Percentiles rank a stretch among this genome's conserved stretches.
Conservation (phyloP, 2,888 invertebrate species). For the Mesoligia furuncula region DNA sequence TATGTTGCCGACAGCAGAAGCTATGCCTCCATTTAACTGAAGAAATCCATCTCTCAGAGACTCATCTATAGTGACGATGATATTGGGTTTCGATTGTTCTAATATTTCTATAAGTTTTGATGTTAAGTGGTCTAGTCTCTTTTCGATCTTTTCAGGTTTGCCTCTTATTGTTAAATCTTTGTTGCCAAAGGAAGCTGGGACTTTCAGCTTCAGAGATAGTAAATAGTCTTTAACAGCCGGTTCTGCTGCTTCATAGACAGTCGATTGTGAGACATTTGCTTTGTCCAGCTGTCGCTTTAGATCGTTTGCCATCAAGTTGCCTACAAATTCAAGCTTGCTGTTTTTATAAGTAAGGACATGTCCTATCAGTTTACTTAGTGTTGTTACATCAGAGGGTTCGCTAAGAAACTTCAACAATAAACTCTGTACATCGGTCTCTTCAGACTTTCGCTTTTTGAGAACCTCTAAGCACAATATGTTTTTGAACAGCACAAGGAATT, state of each 20-base stretch:
- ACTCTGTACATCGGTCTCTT: neutral
- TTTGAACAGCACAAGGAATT: conserved; percentile 41
- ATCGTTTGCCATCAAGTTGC: neutral
- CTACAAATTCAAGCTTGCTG: neutral
- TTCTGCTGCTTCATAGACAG: conserved; percentile 44
- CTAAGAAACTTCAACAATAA: neutral
- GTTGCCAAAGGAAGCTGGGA: conserved; percentile 57
- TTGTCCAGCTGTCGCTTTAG: conserved; percentile 4
- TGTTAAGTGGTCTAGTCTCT: neutral
- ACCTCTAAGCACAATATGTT: conserved; percentile 33
- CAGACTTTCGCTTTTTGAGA: conserved; percentile 24
- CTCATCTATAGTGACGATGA: conserved; percentile 43
- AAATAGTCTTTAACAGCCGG: conserved; percentile 33
- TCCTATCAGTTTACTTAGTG: neutral
- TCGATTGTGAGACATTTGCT: neutral
- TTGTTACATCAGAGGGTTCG: neutral
- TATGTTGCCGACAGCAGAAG: conserved; percentile 51
- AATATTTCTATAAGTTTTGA: conserved; percentile 27
- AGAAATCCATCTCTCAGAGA: conserved; percentile 28
- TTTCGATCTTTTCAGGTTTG: conserved; percentile 7
- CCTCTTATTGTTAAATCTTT: conserved; percentile 53
- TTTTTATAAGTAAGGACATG: conserved; percentile 2
- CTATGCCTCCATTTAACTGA: conserved; percentile 42
- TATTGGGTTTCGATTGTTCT: neutral
- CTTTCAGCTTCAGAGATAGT: conserved; percentile 37